Percentiles rank a stretch among this genome's conserved stretches.
phyloP scores from a whole-genome alignment of 1,140 invertebrate species.

The Antheraea mylitta region DNA sequence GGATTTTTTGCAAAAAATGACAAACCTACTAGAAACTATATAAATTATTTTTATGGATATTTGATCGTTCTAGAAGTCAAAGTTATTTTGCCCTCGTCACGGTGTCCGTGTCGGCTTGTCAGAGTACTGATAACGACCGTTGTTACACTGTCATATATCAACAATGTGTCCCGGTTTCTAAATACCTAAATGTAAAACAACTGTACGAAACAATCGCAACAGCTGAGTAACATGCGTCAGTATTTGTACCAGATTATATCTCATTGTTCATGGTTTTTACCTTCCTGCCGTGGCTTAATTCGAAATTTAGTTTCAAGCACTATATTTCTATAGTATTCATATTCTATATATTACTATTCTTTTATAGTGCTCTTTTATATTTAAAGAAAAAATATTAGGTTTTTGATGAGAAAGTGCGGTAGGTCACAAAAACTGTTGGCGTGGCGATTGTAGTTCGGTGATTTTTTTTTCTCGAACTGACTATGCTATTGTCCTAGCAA shows the following conservation, averaged over 20 bases:
- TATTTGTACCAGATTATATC: not conserved
- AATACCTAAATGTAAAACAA: not conserved
- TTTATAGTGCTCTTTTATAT: too few relatives aligned
- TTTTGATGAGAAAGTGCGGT: too few relatives aligned
- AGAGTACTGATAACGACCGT: conserved; percentile 7
- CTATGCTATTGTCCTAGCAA: too few relatives aligned
- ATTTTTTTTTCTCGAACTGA: too few relatives aligned
- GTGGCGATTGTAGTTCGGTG: too few relatives aligned
- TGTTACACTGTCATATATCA: conserved; percentile 4
- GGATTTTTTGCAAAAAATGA: too few relatives aligned
- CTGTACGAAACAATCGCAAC: not conserved
- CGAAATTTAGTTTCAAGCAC: not conserved
- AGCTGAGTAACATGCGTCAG: not conserved
- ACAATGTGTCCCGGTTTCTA: not conserved
- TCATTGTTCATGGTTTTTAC: not conserved
- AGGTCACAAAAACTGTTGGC: too few relatives aligned
- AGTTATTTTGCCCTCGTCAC: conserved; percentile 10
- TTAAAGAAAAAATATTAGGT: too few relatives aligned
- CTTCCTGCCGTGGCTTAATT: not conserved
- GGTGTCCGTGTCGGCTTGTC: not conserved
- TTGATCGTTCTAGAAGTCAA: not conserved
- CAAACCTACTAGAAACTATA: too few relatives aligned
- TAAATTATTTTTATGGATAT: too few relatives aligned
- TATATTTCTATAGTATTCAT: too few relatives aligned
- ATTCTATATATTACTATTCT: too few relatives aligned